phyloP scores from a whole-genome alignment of 2,113 vertebrate genomes.

The Megaceryle maxima region DNA sequence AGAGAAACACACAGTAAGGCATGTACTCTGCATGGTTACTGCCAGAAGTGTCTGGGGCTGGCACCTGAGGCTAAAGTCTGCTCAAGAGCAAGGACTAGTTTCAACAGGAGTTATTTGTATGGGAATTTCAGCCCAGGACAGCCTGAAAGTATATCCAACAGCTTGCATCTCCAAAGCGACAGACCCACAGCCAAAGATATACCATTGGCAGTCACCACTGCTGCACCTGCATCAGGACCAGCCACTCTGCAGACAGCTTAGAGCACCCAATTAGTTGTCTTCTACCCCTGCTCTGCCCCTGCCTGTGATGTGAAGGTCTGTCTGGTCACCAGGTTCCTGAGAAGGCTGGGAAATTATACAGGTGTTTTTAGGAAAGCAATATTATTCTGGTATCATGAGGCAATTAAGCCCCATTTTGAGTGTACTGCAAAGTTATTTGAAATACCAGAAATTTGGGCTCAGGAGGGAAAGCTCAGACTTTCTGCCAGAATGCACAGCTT shows the following conservation, averaged over 20 bases:
- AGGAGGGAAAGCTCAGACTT: slow-evolving; percentile 5
- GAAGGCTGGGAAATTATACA: not conserved
- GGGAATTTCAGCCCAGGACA: not conserved
- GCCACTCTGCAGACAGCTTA: rapidly evolving
- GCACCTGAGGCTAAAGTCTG: not conserved
- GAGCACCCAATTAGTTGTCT: rapidly evolving
- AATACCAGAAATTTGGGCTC: not conserved
- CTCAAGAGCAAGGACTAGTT: not conserved
- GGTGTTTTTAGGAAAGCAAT: not conserved
- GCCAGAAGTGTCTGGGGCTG: not conserved
- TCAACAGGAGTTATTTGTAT: not conserved
- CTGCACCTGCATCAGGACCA: not conserved
- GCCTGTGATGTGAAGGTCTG: not conserved
- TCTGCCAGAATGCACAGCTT: not conserved
- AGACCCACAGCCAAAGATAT: not conserved
- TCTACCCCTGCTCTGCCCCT: not conserved
- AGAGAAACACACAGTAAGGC: not conserved
- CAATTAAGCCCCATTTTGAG: not conserved
- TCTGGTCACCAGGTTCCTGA: not conserved
- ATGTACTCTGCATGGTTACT: not conserved
- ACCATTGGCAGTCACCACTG: rapidly evolving
- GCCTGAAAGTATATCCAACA: not conserved
- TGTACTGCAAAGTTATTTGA: not conserved
- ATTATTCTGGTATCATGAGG: not conserved
- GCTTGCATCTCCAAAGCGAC: not conserved